phyloP scores from a whole-genome alignment of 1,140 invertebrate species.

The Calliphora vicina region DNA sequence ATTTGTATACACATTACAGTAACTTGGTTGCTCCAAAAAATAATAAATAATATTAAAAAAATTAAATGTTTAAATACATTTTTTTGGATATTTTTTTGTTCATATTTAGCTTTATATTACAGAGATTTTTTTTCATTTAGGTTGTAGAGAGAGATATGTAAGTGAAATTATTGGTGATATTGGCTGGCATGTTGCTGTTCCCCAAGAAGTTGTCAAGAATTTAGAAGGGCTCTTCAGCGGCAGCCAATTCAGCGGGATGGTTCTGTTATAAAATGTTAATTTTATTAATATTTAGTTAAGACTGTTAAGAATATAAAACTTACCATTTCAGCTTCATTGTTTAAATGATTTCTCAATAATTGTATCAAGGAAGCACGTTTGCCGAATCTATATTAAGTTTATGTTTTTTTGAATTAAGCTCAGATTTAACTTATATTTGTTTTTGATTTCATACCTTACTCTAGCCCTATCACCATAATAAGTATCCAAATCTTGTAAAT shows the following conservation, averaged over 20 bases:
- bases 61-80: too few species aligned
- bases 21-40: neutral
- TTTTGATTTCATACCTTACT: too few species aligned
- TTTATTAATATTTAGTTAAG: neutral
- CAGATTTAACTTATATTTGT: too few species aligned
- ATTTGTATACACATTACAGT: neutral
- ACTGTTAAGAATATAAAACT: neutral
- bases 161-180: neutral
- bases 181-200: too few species aligned
- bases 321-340: conserved; percentile 34
- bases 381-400: conserved; percentile 25
- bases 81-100: neutral
- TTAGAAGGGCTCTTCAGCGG: conserved; percentile 40
- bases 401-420: neutral
- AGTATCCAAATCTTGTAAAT: conserved; percentile 59
- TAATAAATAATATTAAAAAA: neutral
- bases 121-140: neutral
- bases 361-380: conserved; percentile 33
- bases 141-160: neutral
- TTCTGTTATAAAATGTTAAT: neutral
- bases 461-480: conserved; percentile 59
- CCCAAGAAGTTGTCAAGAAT: neutral
- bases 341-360: conserved; percentile 32
- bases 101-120: neutral
- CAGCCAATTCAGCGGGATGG: conserved; percentile 19